These are phyloP conservation scores for Eriosoma lanigerum DNA, from an alignment of 1,140 invertebrate genomes.

Conservation along the genomic window DNA sequence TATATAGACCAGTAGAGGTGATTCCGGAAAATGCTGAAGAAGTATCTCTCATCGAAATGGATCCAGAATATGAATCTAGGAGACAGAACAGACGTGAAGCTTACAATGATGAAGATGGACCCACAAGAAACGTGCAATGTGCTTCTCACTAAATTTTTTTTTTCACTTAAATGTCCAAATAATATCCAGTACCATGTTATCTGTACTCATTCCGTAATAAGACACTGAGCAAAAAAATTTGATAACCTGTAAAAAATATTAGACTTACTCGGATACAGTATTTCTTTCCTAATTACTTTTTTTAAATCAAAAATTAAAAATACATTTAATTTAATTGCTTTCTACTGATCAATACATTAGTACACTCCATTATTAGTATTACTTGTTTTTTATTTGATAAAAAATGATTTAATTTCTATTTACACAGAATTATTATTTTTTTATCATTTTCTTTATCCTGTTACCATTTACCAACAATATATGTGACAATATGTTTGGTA, in stretches of 20 bases:
- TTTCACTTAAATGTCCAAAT: conserved; percentile 29
- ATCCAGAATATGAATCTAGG: conserved; percentile 69
- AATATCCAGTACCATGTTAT: conserved; percentile 13
- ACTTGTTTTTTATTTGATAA: conserved; percentile 43
- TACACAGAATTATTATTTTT: conserved; percentile 5
- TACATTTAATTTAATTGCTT: conserved; percentile 29
- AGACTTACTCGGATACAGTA: conserved; percentile 14
- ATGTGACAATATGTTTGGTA: neutral
- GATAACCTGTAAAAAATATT: conserved; percentile 35
- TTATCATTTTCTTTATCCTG: neutral
- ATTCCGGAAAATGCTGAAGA: conserved; percentile 86
- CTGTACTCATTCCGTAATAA: conserved; percentile 42
- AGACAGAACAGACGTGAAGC: conserved; percentile 63
- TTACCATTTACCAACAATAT: neutral
- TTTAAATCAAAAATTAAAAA: conserved; percentile 31
- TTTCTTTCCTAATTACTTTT: conserved; percentile 32
- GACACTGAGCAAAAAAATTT: conserved; percentile 34
- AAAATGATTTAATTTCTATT: conserved; percentile 36
- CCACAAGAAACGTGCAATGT: conserved; percentile 80
- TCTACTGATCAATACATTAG: conserved; percentile 42
- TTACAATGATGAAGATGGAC: conserved; percentile 77
- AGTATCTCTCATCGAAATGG: conserved; percentile 71
- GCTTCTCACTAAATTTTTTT: conserved; percentile 73
- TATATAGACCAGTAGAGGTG: conserved; percentile 67
- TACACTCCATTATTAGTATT: conserved; percentile 45